Evolutionary conservation across 2,797 vertebrate genomes (phyloP), one percentile per base, ranked within the genome.

Genomic region (Rallus crepitans): DNA sequence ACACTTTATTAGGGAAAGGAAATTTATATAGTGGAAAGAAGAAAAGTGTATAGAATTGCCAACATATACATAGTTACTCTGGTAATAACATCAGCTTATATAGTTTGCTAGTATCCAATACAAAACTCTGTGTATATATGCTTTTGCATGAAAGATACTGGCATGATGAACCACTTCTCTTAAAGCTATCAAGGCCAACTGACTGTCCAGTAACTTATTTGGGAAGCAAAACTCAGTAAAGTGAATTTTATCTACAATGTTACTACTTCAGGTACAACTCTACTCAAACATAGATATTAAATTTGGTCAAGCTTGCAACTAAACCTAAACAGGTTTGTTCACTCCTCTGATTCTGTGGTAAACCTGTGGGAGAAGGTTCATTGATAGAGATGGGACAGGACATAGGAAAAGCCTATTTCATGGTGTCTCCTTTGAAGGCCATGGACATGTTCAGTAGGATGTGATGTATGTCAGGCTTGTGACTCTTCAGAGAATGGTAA

Each of bases 1-100:
- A 86, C 94, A 91, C 91, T 97, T 97, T 95, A 97, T 95, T 98
- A 97, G 56, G 56, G 61, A 78, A 88, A 96, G 96, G 85, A 97
- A 96, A 96, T 97, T 93, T 91, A 97, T 96, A 92, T 64, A 96
- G 94, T 94, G 80, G 69, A 85, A 94, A 91, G 93, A 95, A 96
- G 81, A 81, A 94, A 97, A 97, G 94, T 91, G 87, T 59, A 55
- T 37, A 75, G 78, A 96, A 89, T 94, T 95, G 92, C 95, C 95
- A 95, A 92, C 45, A 75, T 93, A 96, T 4, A 95, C 90, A 69
- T 20, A 40, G 68, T 80, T 84, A 71, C 78, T 94, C 40, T 91
- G 64, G 83, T 89, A 96, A 94, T 93, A 80, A 68, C 78, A 93
- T 80, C 71, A 78, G n/a, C 87, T 95, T 75, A 53, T 77, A 15